These are phyloP conservation scores for Platyscapa corneri DNA, from an alignment of 1,140 invertebrate species.

Conservation along the genomic window DNA sequence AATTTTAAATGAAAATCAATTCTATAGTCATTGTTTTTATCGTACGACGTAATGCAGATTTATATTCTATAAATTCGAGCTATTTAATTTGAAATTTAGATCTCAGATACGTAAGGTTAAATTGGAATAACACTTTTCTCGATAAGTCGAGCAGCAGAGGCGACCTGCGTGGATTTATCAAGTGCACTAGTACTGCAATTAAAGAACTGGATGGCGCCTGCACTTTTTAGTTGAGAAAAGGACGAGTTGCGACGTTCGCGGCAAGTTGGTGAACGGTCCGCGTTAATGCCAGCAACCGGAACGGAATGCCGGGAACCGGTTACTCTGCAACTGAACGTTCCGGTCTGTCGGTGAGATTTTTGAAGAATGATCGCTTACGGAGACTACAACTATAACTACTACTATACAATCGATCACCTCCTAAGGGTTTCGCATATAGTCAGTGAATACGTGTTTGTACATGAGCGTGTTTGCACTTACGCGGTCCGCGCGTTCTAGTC, in stretches of 20 bases:
- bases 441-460: slow-evolving; percentile 40
- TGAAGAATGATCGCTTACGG: slow-evolving; percentile 57
- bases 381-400: not conserved
- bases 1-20: not conserved
- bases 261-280: not conserved
- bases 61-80: not conserved
- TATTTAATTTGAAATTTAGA: not conserved
- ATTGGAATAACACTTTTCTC: not conserved
- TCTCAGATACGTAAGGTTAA: not conserved
- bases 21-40: not conserved
- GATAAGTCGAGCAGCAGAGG: not conserved
- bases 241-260: not conserved
- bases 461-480: slow-evolving; percentile 34
- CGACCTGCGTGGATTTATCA: slow-evolving; percentile 6
- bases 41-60: not conserved
- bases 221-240: slow-evolving; percentile 31
- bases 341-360: slow-evolving; percentile 60
- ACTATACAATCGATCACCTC: slow-evolving; percentile 57
- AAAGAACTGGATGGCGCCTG: slow-evolving; percentile 31
- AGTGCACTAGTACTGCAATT: not conserved
- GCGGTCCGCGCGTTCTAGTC: not conserved
- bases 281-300: slow-evolving; percentile 58
- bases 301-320: slow-evolving; percentile 66
- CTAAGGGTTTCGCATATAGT: slow-evolving; percentile 33
- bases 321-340: slow-evolving; percentile 45